These are phyloP conservation scores for Scopus umbretta DNA, from an alignment of 2,113 vertebrate species.

Conservation along the genomic window DNA sequence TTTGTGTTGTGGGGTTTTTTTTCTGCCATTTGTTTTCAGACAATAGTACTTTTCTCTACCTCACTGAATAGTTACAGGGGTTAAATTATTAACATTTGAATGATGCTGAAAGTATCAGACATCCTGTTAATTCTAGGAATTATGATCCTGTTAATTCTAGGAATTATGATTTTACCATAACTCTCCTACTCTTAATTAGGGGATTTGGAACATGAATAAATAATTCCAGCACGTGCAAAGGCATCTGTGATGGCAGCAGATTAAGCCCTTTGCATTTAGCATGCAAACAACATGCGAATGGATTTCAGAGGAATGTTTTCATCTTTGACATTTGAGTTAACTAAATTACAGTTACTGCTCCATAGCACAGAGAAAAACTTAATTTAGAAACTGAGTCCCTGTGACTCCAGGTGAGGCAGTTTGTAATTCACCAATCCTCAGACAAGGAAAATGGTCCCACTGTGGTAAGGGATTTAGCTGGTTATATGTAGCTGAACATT, in stretches of 20 bases:
- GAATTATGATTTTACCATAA: neutral
- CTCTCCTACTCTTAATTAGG: neutral
- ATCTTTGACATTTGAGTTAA: neutral
- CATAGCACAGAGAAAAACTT: neutral
- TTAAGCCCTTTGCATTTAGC: neutral
- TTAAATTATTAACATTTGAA: neutral
- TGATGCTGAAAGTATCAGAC: neutral
- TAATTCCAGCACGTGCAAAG: neutral
- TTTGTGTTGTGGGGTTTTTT: neutral
- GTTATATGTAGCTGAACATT: neutral
- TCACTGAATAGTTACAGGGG: neutral
- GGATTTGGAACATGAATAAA: neutral
- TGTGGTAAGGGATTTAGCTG: neutral
- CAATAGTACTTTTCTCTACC: neutral
- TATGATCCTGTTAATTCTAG: neutral
- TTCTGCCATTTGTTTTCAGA: neutral
- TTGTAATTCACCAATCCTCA: neutral
- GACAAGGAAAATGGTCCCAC: neutral
- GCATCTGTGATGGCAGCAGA: neutral
- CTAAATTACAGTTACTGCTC: slow-evolving; percentile 3
- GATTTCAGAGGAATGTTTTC: neutral
- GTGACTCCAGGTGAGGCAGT: neutral
- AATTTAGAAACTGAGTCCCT: neutral
- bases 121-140: neutral
- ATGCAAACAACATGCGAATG: neutral